Base-by-base conservation (phyloP, 2,888 invertebrate species). In the Bugula neritina region DNA sequence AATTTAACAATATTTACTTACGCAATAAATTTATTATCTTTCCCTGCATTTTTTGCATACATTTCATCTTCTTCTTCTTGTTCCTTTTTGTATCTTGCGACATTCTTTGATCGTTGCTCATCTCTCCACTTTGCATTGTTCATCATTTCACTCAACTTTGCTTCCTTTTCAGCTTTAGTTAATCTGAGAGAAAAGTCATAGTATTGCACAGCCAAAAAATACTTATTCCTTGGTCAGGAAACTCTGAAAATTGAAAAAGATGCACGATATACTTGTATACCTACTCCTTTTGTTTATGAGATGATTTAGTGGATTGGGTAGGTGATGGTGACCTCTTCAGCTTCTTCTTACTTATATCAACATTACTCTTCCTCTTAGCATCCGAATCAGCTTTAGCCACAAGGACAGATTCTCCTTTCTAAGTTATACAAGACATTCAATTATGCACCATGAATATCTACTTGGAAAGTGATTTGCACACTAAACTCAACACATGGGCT, bases 61-160 rank as follows among this genome's bases (percentile, higher is more conserved):
- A 81, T 80, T 71, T 77, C 77, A 75, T 85, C 79, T 73, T 84
- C 83, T 72, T 79, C 79, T 69, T 78, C 78, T n/a, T 81, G 82
- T 73, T 86, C 84, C 52, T 82, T 80, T 70, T 74, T 76, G 75
- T 85, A 85, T 31, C 79, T 77, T 73, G 81, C 80, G 0, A 87
- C 82, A 72, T 85, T 86, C 52, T 77, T 78, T 69, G 76, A 78
- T 35, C 86, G 74, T 74, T 86, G 83, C 55, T 84, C 80, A 35
- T 87, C 85, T 52, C 86, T 78, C 84, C 84, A 83, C 73, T 82
- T 81, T 0, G 93, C 94, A 81, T 94, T 92, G 13, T 88, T 87
- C 87, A 90, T 90, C 95, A 95, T 95, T 83, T 91, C 92, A 70
- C 86, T 87, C 63, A 91, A 87, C 57, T 88, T 87, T 73, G 86